These are phyloP conservation scores for Ericerus pela DNA, from an alignment of 1,140 invertebrate genomes.

Conservation along the genomic window DNA sequence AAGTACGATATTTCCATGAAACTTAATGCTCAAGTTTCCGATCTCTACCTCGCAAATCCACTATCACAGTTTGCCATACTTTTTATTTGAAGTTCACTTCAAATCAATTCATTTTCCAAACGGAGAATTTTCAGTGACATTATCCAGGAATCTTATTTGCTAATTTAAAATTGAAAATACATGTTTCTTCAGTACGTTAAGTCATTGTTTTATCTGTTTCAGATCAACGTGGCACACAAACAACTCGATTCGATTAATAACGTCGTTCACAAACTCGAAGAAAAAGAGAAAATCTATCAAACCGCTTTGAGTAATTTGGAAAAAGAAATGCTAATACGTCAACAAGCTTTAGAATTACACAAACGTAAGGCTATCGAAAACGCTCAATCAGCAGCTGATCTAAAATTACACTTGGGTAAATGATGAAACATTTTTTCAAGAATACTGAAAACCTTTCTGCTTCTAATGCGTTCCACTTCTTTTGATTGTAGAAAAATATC, in stretches of 20 bases:
- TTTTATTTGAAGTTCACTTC: too few relatives aligned
- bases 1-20: too few relatives aligned
- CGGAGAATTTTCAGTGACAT: too few relatives aligned
- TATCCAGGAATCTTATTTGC: too few relatives aligned
- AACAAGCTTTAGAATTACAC: constrained; percentile 94
- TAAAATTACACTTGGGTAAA: constrained; percentile 88
- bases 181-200: background rate
- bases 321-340: constrained; percentile 77
- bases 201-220: background rate
- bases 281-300: constrained; percentile 89
- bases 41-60: too few relatives aligned
- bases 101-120: too few relatives aligned
- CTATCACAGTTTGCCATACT: too few relatives aligned
- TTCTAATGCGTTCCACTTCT: constrained; percentile 1
- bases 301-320: constrained; percentile 84
- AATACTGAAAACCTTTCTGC: background rate
- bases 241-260: constrained; percentile 92
- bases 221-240: constrained; percentile 63
- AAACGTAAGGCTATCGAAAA: constrained; percentile 92
- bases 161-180: too few relatives aligned
- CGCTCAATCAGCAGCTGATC: constrained; percentile 89
- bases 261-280: constrained; percentile 86
- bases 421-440: background rate
- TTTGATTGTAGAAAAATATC: constrained; percentile 62
- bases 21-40: too few relatives aligned